Base-by-base conservation (phyloP, 2,888 invertebrate genomes). In the Oegoconia quadripuncta region DNA sequence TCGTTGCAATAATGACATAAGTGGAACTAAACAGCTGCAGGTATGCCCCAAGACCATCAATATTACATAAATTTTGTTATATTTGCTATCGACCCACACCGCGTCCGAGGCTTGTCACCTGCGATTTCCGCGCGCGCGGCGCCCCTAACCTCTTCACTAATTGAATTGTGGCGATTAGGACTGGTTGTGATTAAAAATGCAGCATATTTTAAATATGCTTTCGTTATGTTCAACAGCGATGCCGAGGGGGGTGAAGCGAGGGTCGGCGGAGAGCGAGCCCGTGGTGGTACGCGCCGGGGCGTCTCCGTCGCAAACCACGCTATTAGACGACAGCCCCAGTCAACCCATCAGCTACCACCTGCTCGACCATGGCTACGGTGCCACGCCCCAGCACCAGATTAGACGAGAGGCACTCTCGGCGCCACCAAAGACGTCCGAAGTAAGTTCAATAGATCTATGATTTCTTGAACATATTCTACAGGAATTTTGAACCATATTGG, bases 331-430 rank as follows among this genome's bases (percentile, higher is more conserved):
- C 64, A 88, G 88, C 74, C 88, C 88, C 50, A 76, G 80, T 64
- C 88, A 88, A 69, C 79, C 88, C 57, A 83, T 90, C 61, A 93
- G 92, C 80, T 93, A 93, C 53, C 95, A 95, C 80, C 89, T 95
- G 60, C 89, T 94, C 59, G 95, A 96, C 78, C 95, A 96, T 72
- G 95, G 94, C 57, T 96, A 96, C 84, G 95, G 95, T 53, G 93
- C 93, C 62, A 94, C 94, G 50, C 93, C 94, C 46, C 91, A 92
- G 68, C 90, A 90, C 60, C 92, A 91, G 74, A 89, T 91, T 54
- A 87, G 90, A 63, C 87, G 88, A 48, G 88, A 89, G 77, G 89
- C 81, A 67, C 88, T 77, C 56, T 68, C 84, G 51, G 83, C 77
- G 67, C 88, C 88, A 69, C 87, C 89, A 69, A 89, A 88, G 75